Conservation (phyloP, 2,113 vertebrate species). For the Equus quagga region DNA sequence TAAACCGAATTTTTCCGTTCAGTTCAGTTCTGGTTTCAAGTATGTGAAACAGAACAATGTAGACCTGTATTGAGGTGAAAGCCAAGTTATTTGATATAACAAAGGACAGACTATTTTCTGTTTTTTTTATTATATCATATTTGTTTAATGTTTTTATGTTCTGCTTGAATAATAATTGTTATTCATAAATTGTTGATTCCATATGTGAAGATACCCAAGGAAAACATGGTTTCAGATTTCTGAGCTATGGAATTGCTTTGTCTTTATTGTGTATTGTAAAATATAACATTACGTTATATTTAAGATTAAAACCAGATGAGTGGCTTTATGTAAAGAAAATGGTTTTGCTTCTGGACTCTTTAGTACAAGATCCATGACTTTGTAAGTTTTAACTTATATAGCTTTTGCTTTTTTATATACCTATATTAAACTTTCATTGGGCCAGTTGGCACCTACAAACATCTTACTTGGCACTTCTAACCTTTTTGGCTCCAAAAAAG, state of each 20-base stretch:
- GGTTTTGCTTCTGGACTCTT: slow-evolving; percentile 28
- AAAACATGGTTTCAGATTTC: not conserved
- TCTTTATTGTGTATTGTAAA: not conserved
- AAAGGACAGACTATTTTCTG: not conserved
- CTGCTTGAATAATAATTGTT: slow-evolving; percentile 8
- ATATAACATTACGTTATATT: not conserved
- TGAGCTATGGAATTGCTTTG: not conserved
- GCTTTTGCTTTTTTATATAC: slow-evolving; percentile 45
- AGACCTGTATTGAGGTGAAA: slow-evolving; percentile 3
- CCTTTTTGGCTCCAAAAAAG: not conserved
- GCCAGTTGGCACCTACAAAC: not conserved
- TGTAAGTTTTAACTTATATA: slow-evolving; percentile 66
- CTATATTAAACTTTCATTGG: slow-evolving; percentile 66
- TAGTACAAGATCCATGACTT: slow-evolving; percentile 1
- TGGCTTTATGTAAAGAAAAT: slow-evolving; percentile 6
- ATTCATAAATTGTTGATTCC: not conserved
- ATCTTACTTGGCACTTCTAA: slow-evolving; percentile 14
- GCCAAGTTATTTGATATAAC: not conserved
- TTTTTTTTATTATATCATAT: slow-evolving; percentile 3
- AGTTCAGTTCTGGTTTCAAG: not conserved
- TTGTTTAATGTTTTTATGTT: not conserved
- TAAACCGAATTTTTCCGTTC: not conserved
- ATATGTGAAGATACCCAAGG: not conserved
- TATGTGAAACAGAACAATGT: not conserved
- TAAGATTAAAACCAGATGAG: slow-evolving; percentile 25